Evolutionary conservation across 1,140 invertebrate genomes (phyloP).

Genomic region (Drosophila punjabiensis): DNA sequence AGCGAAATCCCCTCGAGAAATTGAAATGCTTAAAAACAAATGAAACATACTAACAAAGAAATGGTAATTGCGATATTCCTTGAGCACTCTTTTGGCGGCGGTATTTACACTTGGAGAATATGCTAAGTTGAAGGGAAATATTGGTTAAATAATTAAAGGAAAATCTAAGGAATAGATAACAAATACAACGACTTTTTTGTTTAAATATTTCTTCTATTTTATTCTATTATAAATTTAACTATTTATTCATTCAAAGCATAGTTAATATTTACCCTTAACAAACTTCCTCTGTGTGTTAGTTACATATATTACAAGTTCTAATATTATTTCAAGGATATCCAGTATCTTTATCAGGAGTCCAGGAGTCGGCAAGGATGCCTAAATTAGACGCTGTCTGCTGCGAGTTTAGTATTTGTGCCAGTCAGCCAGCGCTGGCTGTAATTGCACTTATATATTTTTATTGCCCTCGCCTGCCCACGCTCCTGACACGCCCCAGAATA

Average conservation of each 20-base stretch:
- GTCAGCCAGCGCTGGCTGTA: conserved; percentile 68
- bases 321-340: conserved; percentile 25
- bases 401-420: conserved; percentile 13
- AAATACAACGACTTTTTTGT: not conserved
- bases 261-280: not conserved
- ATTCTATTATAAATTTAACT: not conserved
- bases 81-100: conserved; percentile 11
- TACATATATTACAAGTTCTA: not conserved
- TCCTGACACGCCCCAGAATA: conserved; percentile 24
- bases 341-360: conserved; percentile 22
- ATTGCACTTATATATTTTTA: conserved; percentile 84
- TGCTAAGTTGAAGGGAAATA: not conserved
- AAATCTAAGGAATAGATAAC: not conserved
- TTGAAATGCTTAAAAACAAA: conserved; percentile 81
- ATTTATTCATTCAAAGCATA: not conserved
- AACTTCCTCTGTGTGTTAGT: not conserved
- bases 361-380: conserved; percentile 49
- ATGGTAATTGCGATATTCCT: conserved; percentile 12
- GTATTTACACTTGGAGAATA: not conserved
- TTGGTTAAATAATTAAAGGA: not conserved
- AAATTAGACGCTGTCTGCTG: conserved; percentile 65
- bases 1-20: conserved; percentile 66
- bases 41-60: conserved; percentile 51
- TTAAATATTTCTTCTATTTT: not conserved
- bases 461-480: conserved; percentile 50